Evolutionary conservation across 1,140 invertebrate genomes (phyloP).

Genomic region (Conopomorpha cramerella): DNA sequence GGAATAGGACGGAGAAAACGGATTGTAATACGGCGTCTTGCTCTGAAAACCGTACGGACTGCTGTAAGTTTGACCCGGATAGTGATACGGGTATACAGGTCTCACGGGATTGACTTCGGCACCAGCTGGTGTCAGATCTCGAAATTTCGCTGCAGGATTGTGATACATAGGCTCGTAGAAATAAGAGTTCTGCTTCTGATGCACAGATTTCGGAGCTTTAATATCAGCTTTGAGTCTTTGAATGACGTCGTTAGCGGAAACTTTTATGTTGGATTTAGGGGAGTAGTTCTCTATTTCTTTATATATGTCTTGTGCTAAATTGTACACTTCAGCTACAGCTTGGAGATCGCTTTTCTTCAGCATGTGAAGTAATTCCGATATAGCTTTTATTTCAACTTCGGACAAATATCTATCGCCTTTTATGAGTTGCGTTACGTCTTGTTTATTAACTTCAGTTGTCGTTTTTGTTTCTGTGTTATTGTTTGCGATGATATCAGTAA

Average conservation of each 20-base stretch:
- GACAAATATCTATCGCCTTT: conserved; percentile 31
- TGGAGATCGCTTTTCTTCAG: conserved; percentile 47
- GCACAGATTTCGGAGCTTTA: background rate
- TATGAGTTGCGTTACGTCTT: background rate
- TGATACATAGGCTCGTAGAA: background rate
- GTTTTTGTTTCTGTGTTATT: too few relatives aligned
- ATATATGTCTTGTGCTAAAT: conserved; percentile 43
- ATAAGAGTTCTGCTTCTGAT: background rate
- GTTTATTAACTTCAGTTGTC: too few relatives aligned
- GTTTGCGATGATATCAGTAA: too few relatives aligned
- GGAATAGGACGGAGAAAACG: background rate
- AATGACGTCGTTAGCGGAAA: background rate
- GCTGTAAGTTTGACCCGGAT: background rate
- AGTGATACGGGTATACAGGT: background rate
- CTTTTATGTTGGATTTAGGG: background rate
- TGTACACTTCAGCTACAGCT: conserved; percentile 46
- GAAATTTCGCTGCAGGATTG: background rate
- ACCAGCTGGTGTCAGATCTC: background rate
- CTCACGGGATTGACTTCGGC: background rate
- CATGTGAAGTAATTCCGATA: conserved; percentile 30
- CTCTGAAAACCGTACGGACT: too few relatives aligned
- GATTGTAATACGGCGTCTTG: too few relatives aligned
- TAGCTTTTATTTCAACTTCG: conserved; percentile 30
- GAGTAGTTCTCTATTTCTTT: conserved; percentile 23
- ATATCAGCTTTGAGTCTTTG: too few relatives aligned